Evolutionary conservation across 2,888 invertebrate species (phyloP).

Genomic region (Iphiclides podalirius): DNA sequence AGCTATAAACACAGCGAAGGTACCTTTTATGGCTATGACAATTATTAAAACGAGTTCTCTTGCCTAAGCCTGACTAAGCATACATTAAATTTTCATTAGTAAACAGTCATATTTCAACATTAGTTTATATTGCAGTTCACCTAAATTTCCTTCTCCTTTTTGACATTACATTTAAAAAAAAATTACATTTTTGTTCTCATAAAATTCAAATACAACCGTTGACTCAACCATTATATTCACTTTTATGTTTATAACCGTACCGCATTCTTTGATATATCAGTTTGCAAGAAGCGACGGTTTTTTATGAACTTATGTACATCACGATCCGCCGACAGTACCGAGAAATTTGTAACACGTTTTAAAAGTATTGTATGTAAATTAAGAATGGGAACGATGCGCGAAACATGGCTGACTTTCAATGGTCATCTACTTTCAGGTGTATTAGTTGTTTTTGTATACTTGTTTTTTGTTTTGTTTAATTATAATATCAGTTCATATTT

Average conservation of each 20-base stretch:
- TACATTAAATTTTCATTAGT: too few relatives aligned
- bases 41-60: constrained; percentile 11
- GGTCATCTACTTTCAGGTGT: not conserved
- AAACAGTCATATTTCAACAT: not conserved
- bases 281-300: constrained; percentile 26
- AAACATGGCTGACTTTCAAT: constrained; percentile 34
- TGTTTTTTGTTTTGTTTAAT: too few relatives aligned
- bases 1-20: constrained; percentile 37
- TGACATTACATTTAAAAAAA: too few relatives aligned
- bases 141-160: too few relatives aligned
- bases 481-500: too few relatives aligned
- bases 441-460: not conserved
- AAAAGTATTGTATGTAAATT: constrained; percentile 42
- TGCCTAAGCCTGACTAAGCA: too few relatives aligned
- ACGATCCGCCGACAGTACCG: constrained; percentile 29
- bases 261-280: constrained; percentile 20
- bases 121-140: too few relatives aligned
- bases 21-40: constrained; percentile 25
- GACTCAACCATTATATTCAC: too few relatives aligned
- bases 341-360: constrained; percentile 35
- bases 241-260: constrained; percentile 15
- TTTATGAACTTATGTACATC: constrained; percentile 26
- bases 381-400: constrained; percentile 30
- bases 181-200: too few relatives aligned
- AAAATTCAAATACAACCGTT: too few relatives aligned